Evolutionary conservation across 1,140 invertebrate genomes (phyloP).

Genomic region (Zaprionus gabonicus): DNA sequence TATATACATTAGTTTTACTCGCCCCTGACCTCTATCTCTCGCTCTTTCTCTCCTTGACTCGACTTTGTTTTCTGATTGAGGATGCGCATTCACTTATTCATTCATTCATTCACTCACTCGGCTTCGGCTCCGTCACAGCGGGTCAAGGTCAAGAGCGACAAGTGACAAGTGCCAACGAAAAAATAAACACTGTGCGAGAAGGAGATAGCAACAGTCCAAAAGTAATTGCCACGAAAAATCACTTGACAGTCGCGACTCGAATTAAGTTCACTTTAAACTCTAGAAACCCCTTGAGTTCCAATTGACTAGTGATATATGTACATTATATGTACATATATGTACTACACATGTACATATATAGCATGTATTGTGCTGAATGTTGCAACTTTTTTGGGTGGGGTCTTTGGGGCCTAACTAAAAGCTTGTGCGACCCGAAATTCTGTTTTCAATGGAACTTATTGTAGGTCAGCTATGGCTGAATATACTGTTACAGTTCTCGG

Average conservation of each 20-base stretch:
- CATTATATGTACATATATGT: neutral
- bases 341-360: neutral
- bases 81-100: conserved; percentile 17
- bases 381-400: neutral
- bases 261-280: conserved; percentile 2
- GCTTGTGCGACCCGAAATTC: neutral
- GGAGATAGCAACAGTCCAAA: neutral
- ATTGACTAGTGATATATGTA: neutral
- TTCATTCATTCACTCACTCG: conserved; percentile 41
- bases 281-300: conserved; percentile 1
- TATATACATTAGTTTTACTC: neutral
- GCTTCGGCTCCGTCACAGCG: neutral
- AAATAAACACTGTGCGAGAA: neutral
- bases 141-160: conserved; percentile 58
- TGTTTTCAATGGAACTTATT: neutral
- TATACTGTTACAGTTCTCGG: neutral
- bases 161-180: conserved; percentile 1
- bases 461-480: neutral
- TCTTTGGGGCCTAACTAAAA: neutral
- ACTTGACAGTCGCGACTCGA: conserved; percentile 2
- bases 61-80: neutral
- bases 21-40: neutral
- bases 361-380: neutral
- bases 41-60: neutral
- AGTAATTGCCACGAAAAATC: neutral